A percentile compares a stretch with the other conserved stretches of the same genome.
Evolutionary conservation across 2,797 vertebrate genomes (phyloP).

Genomic region (Margarornis squamiger): DNA sequence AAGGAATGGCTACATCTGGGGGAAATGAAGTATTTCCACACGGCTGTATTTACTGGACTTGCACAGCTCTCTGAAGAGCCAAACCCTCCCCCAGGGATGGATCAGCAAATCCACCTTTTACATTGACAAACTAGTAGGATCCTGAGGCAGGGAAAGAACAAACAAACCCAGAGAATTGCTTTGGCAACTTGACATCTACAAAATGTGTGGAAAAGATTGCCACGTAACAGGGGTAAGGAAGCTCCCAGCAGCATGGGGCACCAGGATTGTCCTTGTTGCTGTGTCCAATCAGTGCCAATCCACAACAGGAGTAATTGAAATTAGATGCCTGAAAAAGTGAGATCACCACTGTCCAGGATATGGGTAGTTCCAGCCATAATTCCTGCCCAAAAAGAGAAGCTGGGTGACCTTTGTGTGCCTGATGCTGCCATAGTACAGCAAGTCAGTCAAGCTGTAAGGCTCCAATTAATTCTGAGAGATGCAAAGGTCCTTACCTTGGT

Average conservation of each 20-base stretch:
- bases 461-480: conserved; percentile 9
- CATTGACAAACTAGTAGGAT: background rate
- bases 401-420: background rate
- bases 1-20: background rate
- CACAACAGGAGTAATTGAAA: background rate
- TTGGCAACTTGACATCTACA: background rate
- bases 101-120: conserved; percentile 25
- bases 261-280: background rate
- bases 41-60: background rate
- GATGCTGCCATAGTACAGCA: background rate
- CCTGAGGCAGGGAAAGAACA: background rate
- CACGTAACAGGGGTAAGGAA: background rate
- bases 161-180: background rate
- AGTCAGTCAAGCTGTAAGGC: background rate
- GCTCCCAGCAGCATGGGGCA: background rate
- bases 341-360: background rate
- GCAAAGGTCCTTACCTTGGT: conserved; percentile 1
- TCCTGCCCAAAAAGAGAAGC: background rate
- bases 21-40: conserved; percentile 37
- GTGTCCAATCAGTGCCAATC: background rate
- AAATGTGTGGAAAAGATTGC: background rate
- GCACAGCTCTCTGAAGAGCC: background rate
- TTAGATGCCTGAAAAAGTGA: background rate
- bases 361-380: background rate
- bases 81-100: background rate